Percentiles rank a stretch among this genome's conserved stretches.
phyloP scores from a whole-genome alignment of 2,888 invertebrate species.

The Protula sp. region DNA sequence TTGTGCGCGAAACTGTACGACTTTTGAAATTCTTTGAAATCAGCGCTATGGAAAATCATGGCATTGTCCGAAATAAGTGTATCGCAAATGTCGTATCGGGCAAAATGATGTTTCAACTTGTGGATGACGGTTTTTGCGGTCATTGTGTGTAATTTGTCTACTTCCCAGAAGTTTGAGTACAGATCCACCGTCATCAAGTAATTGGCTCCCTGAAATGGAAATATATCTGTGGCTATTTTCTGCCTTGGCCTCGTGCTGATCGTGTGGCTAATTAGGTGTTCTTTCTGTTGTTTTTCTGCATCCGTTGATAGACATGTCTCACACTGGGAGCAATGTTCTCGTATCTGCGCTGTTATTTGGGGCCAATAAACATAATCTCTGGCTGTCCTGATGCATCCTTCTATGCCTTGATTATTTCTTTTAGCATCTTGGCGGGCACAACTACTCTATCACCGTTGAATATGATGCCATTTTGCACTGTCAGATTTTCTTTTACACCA shows the following conservation, averaged over 20 bases:
- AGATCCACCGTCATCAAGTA: neutral
- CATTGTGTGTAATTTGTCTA: neutral
- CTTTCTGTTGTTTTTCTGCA: neutral
- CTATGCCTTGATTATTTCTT: constrained; percentile 10
- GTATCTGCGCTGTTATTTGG: neutral
- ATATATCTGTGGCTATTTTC: neutral
- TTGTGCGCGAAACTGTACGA: too few species aligned
- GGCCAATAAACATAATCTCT: constrained; percentile 12
- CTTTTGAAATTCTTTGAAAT: too few species aligned
- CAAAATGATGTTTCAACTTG: neutral
- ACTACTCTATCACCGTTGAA: constrained; percentile 6
- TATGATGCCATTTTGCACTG: constrained; percentile 7
- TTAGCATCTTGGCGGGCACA: constrained; percentile 7
- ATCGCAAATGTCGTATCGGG: neutral
- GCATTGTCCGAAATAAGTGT: neutral
- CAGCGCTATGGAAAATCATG: neutral
- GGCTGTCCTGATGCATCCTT: constrained; percentile 3
- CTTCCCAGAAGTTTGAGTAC: neutral
- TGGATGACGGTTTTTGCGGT: neutral
- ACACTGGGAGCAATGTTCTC: neutral
- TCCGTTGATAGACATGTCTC: neutral
- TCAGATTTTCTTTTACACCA: neutral
- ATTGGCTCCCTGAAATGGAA: neutral
- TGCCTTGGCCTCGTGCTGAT: neutral
- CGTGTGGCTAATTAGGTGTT: neutral